Base-by-base conservation (phyloP, 1,140 invertebrate genomes). In the Sweltsa coloradensis region DNA sequence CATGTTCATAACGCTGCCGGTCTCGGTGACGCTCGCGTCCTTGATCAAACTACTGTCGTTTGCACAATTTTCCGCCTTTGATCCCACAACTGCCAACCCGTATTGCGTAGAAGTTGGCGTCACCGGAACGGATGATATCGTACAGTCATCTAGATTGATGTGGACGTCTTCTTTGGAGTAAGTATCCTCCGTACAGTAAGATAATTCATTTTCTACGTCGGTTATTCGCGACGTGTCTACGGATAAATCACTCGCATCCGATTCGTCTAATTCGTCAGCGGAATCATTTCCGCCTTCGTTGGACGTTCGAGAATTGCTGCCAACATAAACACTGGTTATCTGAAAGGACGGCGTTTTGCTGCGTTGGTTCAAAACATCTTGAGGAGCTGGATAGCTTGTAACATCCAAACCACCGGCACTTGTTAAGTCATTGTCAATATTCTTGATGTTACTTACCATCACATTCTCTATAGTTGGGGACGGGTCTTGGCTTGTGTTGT, bases 241-340 rank as follows among this genome's bases (percentile, higher is more conserved):
- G 5, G 76, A 79, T 60, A 74, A 78, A 65, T 92, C 88, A 55
- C 81, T 78, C 49, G 88, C 89, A 65, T 91, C 87, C 66, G 86
- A 89, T 73, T 93, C 88, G 66, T 93, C 89, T 61, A 93, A 72
- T 74, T 93, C 89, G 67, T 92, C 89, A 53, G 87, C 85, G 39
- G 87, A 91, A 67, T 94, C 90, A 50, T 89, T 88, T 57, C 88
- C 90, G 50, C 82, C 81, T 66, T 93, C 89, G 61, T 83, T 82
- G 68, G 79, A 85, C 61, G 79, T 74, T 45, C 81, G 76, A 57
- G 79, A 80, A n/a, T n/a, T n/a, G n/a, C n/a, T n/a, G 55, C 81
- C 81, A 53, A 85, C 79, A 51, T 83, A 89, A 49, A 91, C 81
- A 61, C 83, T 86, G 7, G 89, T 94, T 60, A 94, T 93, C 72